These are phyloP conservation scores for Gulo gulo DNA, from an alignment of 2,113 vertebrate genomes.

Conservation along the genomic window DNA sequence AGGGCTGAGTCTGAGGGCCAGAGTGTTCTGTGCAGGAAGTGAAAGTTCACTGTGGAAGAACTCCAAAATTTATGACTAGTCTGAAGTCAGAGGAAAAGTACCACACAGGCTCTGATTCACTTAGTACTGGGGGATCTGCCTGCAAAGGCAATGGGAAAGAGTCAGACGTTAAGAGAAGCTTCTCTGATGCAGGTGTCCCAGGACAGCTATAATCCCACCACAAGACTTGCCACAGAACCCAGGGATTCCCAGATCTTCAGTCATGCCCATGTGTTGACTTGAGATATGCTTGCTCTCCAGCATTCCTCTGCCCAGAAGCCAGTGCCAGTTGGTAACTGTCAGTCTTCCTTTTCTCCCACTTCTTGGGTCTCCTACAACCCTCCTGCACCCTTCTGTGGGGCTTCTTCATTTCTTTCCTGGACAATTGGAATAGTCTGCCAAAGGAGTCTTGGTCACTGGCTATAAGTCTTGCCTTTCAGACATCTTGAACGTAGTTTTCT, in stretches of 20 bases:
- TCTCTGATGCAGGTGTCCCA: not conserved
- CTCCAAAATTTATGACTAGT: not conserved
- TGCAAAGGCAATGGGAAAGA: not conserved
- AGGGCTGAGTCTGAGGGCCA: not conserved
- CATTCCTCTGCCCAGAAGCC: not conserved
- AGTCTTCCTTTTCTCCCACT: not conserved
- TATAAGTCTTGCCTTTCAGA: fast-evolving
- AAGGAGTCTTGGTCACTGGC: fast-evolving
- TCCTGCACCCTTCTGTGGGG: fast-evolving
- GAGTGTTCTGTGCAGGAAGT: not conserved
- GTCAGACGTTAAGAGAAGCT: not conserved
- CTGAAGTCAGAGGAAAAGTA: conserved; percentile 50
- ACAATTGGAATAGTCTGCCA: not conserved
- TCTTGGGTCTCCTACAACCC: not conserved
- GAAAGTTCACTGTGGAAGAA: not conserved
- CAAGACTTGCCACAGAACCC: not conserved
- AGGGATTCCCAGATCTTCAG: fast-evolving
- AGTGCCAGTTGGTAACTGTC: fast-evolving
- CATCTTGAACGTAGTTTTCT: not conserved
- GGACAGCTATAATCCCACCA: fast-evolving
- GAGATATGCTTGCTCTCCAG: fast-evolving
- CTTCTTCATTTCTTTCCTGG: not conserved
- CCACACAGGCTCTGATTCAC: not conserved
- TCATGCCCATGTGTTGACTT: fast-evolving
- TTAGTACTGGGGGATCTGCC: fast-evolving